Conservation (phyloP, 2,888 invertebrate species). For the Ophonus ardosiacus region DNA sequence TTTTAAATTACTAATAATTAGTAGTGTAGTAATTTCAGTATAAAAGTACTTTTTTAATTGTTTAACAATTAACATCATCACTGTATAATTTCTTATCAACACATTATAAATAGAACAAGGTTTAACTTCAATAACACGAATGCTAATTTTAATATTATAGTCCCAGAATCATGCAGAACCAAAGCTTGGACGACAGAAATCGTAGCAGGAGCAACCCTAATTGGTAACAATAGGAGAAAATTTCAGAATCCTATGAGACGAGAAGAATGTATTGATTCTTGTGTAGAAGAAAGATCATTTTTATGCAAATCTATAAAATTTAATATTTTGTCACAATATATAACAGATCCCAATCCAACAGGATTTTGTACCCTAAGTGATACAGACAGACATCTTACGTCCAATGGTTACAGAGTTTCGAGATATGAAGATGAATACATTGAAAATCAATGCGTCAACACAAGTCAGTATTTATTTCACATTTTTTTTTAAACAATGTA, state of each 20-base stretch:
- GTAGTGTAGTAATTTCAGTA: not conserved
- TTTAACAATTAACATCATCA: not conserved
- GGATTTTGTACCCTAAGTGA: constrained; percentile 85
- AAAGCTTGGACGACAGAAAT: constrained; percentile 88
- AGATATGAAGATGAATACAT: constrained; percentile 88
- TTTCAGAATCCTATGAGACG: constrained; percentile 81
- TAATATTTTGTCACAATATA: constrained; percentile 67
- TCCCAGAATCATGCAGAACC: constrained; percentile 78
- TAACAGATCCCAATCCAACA: constrained; percentile 68
- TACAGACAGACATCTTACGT: constrained; percentile 85
- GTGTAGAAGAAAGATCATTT: constrained; percentile 78
- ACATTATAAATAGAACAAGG: not conserved
- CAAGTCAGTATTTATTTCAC: constrained; percentile 72
- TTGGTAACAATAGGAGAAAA: constrained; percentile 82
- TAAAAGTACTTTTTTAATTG: not conserved
- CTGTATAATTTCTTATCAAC: not conserved
- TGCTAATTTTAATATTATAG: constrained; percentile 70
- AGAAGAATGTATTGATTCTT: constrained; percentile 83
- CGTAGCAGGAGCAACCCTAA: constrained; percentile 85
- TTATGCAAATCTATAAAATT: constrained; percentile 80
- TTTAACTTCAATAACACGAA: not conserved
- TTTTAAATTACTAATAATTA: not conserved
- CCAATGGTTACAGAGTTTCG: constrained; percentile 87
- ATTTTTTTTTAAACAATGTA: constrained; percentile 43
- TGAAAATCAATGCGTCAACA: constrained; percentile 87